Evolutionary conservation across 2,113 vertebrate species (phyloP).

Genomic region (Eulacestoma nigropectus): DNA sequence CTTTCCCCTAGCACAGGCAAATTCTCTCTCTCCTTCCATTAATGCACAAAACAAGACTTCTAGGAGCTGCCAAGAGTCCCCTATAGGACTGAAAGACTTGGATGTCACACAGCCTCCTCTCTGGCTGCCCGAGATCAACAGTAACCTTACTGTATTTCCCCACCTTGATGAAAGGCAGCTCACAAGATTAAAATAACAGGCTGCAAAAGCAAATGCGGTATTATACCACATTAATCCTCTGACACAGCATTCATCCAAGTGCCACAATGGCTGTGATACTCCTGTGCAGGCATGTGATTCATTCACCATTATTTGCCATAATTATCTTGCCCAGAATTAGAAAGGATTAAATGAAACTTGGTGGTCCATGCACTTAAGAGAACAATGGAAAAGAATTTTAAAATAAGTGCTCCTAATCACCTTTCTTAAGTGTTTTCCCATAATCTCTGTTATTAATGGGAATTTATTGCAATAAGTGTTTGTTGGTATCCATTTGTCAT

Average conservation of each 20-base stretch:
- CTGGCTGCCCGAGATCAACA: neutral
- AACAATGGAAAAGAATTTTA: neutral
- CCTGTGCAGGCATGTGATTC: conserved; percentile 51
- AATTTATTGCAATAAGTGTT: conserved; percentile 2
- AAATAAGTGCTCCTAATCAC: conserved; percentile 16
- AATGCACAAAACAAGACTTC: neutral
- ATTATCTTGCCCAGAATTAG: conserved; percentile 45
- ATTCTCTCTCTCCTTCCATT: conserved; percentile 5
- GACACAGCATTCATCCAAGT: conserved; percentile 22
- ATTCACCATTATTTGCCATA: conserved; percentile 52
- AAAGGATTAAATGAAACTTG: conserved; percentile 52
- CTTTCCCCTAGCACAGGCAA: neutral
- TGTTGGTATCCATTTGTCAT: conserved; percentile 18
- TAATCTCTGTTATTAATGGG: conserved; percentile 4
- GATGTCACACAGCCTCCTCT: conserved; percentile 3
- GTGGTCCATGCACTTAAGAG: conserved; percentile 22
- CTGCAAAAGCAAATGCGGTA: neutral
- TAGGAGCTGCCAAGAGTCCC: conserved; percentile 19
- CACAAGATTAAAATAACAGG: conserved; percentile 34
- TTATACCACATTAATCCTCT: conserved; percentile 26
- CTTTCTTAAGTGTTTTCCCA: neutral
- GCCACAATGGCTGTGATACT: conserved; percentile 32
- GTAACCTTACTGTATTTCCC: conserved; percentile 42
- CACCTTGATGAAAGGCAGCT: conserved; percentile 51
- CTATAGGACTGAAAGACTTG: conserved; percentile 23